Evolutionary conservation across 1,140 invertebrate genomes (phyloP).

Genomic region (Vanessa tameamea): DNA sequence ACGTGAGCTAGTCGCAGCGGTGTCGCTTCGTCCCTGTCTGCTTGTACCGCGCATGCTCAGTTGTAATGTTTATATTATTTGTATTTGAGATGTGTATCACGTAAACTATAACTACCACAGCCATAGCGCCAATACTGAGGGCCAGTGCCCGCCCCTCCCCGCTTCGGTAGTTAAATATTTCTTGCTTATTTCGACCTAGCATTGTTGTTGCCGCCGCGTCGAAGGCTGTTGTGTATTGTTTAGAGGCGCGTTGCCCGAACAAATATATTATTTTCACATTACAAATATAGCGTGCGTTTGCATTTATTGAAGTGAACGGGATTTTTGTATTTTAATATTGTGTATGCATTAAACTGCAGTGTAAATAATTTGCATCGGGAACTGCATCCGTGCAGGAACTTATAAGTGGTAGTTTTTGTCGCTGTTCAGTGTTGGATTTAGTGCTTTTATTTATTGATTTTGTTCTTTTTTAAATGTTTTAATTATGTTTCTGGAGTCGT

Average conservation of each 20-base stretch:
- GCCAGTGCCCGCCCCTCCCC: slow-evolving; percentile 72
- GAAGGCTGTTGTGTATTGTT: slow-evolving; percentile 79
- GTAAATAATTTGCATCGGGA: slow-evolving; percentile 75
- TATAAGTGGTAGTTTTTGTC: slow-evolving; percentile 72
- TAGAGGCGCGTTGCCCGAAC: slow-evolving; percentile 64
- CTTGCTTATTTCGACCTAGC: slow-evolving; percentile 82
- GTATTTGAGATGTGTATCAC: slow-evolving; percentile 82
- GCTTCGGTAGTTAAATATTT: slow-evolving; percentile 81
- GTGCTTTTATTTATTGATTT: slow-evolving; percentile 14
- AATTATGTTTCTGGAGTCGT: neutral
- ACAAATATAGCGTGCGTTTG: slow-evolving; percentile 20
- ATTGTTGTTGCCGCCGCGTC: slow-evolving; percentile 80
- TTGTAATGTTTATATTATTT: slow-evolving; percentile 82
- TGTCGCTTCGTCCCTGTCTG: slow-evolving; percentile 64
- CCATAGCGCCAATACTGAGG: slow-evolving; percentile 78
- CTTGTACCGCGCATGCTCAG: slow-evolving; percentile 70
- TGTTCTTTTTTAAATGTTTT: neutral
- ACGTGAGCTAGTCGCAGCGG: neutral
- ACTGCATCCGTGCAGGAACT: slow-evolving; percentile 66
- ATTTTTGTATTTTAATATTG: slow-evolving; percentile 44
- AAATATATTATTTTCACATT: slow-evolving; percentile 56
- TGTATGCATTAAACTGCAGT: slow-evolving; percentile 65
- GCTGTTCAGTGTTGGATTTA: slow-evolving; percentile 66
- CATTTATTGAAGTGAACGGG: slow-evolving; percentile 27
- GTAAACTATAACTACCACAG: slow-evolving; percentile 82